Base-by-base conservation (phyloP, 2,113 vertebrate species). In the Blennius ocellaris region DNA sequence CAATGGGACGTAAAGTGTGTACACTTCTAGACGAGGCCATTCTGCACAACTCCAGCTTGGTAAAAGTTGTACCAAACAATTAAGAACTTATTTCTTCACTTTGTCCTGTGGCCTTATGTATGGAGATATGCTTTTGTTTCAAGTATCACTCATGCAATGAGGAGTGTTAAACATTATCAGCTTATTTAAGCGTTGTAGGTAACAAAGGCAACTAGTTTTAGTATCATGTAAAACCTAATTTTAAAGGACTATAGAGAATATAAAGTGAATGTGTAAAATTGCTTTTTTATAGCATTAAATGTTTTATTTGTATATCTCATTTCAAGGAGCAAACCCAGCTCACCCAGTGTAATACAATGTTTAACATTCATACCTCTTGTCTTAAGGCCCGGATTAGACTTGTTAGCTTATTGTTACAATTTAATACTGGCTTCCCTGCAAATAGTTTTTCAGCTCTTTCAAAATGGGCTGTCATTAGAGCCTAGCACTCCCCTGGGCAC, bases 401-500 rank as follows among this genome's bases (percentile, higher is more conserved):
- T 92, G 90, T 93, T 94, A 93, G 88, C 82, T 91, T 76, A 90
- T 90, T 85, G 59, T 78, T 54, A 93, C 87, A 92, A 86, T 92
- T 91, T 88, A 89, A 88, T 91, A 83, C 67, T 6, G 60, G 43
- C 65, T 72, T 78, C 51, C 76, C 72, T 63, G 78, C 40, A 70
- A 72, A 76, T 85, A 94, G 82, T 94, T 95, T 94, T 93, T 93
- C 92, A 90, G 94, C 92, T 96, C 93, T 92, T 92, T 87, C 88
- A 91, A 93, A 95, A 95, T 90, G 92, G 92, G 92, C 93, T 90
- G 92, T 94, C 94, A 71, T 95, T 94, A 95, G 91, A 92, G 83
- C 79, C 67, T 89, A 96, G 93, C 90, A 87, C 95, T 97, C 96
- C 95, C 95, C 83, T 85, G 95, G 93, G 95, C 90, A 87, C 92